Percentiles rank a stretch among this genome's conserved stretches.
Evolutionary conservation across 1,140 invertebrate species (phyloP).

Genomic region (Drosophila serrata): DNA sequence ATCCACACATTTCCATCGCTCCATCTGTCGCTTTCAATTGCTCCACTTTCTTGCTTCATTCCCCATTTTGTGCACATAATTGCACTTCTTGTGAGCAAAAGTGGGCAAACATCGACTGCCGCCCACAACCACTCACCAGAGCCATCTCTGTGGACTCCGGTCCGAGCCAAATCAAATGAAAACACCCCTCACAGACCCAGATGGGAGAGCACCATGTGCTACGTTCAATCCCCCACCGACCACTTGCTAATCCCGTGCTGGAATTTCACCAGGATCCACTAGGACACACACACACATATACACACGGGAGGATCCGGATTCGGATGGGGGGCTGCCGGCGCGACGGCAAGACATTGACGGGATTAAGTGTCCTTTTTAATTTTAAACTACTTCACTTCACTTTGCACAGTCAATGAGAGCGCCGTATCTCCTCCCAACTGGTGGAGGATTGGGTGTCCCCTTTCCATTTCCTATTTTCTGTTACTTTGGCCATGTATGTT

Average conservation of each 20-base stretch:
- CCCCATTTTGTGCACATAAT: conserved; percentile 78
- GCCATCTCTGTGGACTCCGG: conserved; percentile 9
- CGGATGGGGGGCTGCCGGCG: conserved; percentile 34
- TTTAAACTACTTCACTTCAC: conserved; percentile 80
- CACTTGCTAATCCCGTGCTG: conserved; percentile 57
- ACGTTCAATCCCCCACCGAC: conserved; percentile 19
- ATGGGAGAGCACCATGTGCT: neutral
- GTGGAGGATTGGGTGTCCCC: conserved; percentile 19
- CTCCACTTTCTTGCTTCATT: conserved; percentile 75
- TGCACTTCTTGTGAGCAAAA: conserved; percentile 74
- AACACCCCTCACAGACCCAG: conserved; percentile 42
- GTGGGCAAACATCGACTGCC: conserved; percentile 53
- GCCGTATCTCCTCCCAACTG: conserved; percentile 1
- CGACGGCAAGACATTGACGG: conserved; percentile 66
- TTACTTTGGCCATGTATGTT: conserved; percentile 40
- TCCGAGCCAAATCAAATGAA: conserved; percentile 73
- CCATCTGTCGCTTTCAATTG: conserved; percentile 61
- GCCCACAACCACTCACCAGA: conserved; percentile 26
- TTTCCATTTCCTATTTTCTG: conserved; percentile 17
- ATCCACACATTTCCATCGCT: conserved; percentile 36
- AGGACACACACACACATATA: conserved; percentile 14
- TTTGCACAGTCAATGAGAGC: conserved; percentile 70
- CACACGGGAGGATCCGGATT: conserved; percentile 7
- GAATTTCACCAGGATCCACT: conserved; percentile 46
- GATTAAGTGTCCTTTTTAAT: conserved; percentile 83